A percentile compares a stretch with the other conserved stretches of the same genome.
Evolutionary conservation across 2,888 invertebrate genomes (phyloP).

Genomic region (Ecliptopera silaceata): DNA sequence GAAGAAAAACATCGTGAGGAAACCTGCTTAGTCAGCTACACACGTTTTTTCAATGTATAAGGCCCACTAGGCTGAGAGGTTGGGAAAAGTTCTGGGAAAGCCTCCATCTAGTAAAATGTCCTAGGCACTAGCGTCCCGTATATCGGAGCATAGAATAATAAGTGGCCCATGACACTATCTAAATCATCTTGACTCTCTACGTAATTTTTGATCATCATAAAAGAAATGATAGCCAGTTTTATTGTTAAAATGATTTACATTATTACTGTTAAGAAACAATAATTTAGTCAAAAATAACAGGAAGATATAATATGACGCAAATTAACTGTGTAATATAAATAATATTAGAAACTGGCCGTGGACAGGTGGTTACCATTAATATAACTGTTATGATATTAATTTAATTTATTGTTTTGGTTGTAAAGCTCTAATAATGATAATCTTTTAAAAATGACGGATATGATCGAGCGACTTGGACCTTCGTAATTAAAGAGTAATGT

Average conservation of each 20-base stretch:
- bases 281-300: neutral
- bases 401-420: conserved; percentile 25
- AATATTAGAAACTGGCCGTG: conserved; percentile 10
- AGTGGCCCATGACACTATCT: too few relatives aligned
- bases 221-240: neutral
- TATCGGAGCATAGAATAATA: too few relatives aligned
- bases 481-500: conserved; percentile 1
- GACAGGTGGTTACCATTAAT: conserved; percentile 25
- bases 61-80: too few relatives aligned
- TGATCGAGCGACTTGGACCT: conserved; percentile 3
- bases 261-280: neutral
- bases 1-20: too few relatives aligned
- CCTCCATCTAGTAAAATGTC: too few relatives aligned
- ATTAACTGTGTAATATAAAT: conserved; percentile 29
- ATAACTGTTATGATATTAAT: conserved; percentile 24
- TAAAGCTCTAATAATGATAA: conserved; percentile 13
- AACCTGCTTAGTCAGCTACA: too few relatives aligned
- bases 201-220: neutral
- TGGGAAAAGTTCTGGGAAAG: too few relatives aligned
- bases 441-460: neutral
- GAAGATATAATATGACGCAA: conserved; percentile 39
- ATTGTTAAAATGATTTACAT: neutral
- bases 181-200: too few relatives aligned
- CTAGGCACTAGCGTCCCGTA: too few relatives aligned
- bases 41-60: too few relatives aligned